Percentiles rank a stretch among this genome's conserved stretches.
These are phyloP conservation scores for Scleropages formosus DNA, from an alignment of 2,797 vertebrate genomes.

Conservation along the genomic window DNA sequence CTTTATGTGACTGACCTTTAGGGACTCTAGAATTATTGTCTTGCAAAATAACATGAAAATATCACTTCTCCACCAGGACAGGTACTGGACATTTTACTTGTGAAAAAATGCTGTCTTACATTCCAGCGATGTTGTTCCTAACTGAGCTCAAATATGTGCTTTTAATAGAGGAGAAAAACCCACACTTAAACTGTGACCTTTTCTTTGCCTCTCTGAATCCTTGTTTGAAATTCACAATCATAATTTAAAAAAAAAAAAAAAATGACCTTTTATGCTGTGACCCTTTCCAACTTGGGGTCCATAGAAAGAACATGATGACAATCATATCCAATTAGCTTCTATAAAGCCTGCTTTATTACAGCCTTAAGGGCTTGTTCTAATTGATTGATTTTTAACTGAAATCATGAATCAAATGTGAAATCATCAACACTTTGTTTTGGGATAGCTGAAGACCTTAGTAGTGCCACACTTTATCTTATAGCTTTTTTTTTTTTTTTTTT, in stretches of 20 bases:
- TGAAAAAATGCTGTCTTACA: slow-evolving; percentile 12
- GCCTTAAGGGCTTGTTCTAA: background rate
- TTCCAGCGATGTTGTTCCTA: background rate
- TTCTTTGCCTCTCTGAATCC: slow-evolving; percentile 16
- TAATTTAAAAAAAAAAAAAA: slow-evolving; percentile 26
- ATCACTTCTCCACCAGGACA: background rate
- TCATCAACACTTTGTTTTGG: slow-evolving; percentile 17
- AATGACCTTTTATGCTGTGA: slow-evolving; percentile 14
- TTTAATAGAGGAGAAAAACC: background rate
- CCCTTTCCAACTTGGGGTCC: slow-evolving; percentile 11
- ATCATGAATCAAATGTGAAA: slow-evolving; percentile 16
- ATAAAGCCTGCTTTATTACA: slow-evolving; percentile 9
- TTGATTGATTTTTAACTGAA: background rate
- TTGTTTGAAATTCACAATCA: slow-evolving; percentile 8
- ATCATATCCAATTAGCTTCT: slow-evolving; percentile 1
- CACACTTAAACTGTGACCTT: slow-evolving; percentile 25
- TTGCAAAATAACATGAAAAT: slow-evolving; percentile 15
- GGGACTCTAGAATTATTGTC: background rate
- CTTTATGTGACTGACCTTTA: slow-evolving; percentile 26
- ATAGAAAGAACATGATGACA: background rate
- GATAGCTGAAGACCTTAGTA: slow-evolving; percentile 9
- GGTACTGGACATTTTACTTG: slow-evolving; percentile 7
- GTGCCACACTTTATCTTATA: slow-evolving; percentile 2
- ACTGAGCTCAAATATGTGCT: slow-evolving; percentile 22
- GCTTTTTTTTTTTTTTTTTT: slow-evolving; percentile 2